Conservation (phyloP, 1,140 invertebrate species). For the Papilio aristodemus region DNA sequence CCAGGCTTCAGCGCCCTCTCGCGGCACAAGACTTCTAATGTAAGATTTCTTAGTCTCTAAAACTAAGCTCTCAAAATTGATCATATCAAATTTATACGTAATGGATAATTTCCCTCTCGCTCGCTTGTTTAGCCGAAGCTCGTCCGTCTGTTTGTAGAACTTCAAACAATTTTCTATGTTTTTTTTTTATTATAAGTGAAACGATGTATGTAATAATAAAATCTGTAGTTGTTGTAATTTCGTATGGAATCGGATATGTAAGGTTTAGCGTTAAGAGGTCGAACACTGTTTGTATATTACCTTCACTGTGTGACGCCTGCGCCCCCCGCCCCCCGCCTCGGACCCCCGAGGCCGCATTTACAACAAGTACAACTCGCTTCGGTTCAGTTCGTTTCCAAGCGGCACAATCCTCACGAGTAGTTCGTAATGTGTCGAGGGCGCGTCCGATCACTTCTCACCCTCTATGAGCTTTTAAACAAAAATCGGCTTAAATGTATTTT, state of each 20-base stretch:
- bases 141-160: slow-evolving; percentile 31
- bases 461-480: slow-evolving; percentile 70
- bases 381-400: slow-evolving; percentile 50
- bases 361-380: slow-evolving; percentile 51
- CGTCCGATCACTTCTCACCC: slow-evolving; percentile 65
- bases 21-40: slow-evolving; percentile 38
- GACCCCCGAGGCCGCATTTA: slow-evolving; percentile 42
- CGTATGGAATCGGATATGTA: slow-evolving; percentile 63
- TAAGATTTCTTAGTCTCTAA: slow-evolving; percentile 51
- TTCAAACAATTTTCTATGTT: slow-evolving; percentile 52
- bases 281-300: slow-evolving; percentile 54
- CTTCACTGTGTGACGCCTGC: slow-evolving; percentile 39
- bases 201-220: slow-evolving; percentile 42
- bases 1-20: slow-evolving; percentile 33
- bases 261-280: slow-evolving; percentile 63
- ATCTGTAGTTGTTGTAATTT: slow-evolving; percentile 70
- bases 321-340: not conserved
- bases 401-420: slow-evolving; percentile 53
- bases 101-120: slow-evolving; percentile 55
- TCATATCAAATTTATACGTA: slow-evolving; percentile 80
- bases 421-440: slow-evolving; percentile 47
- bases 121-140: slow-evolving; percentile 65
- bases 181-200: slow-evolving; percentile 49
- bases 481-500: slow-evolving; percentile 77
- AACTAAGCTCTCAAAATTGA: slow-evolving; percentile 61